Conservation (phyloP, 1,140 invertebrate genomes). For the Ceratina japonica region DNA sequence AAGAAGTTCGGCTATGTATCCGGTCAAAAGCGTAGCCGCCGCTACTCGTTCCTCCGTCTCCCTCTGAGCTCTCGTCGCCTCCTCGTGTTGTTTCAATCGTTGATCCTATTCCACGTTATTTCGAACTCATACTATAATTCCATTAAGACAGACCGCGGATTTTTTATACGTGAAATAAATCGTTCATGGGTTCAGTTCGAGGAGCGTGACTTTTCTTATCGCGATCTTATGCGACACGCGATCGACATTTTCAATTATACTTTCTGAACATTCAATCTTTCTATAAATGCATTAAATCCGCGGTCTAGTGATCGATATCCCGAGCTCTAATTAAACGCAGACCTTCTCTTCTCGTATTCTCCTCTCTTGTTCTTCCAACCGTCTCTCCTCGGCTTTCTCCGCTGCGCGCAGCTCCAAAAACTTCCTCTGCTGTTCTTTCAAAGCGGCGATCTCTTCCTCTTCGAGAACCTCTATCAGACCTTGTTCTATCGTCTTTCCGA, state of each 20-base stretch:
- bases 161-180: too few species aligned
- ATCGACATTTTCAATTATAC: neutral
- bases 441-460: slow-evolving; percentile 87
- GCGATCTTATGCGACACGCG: neutral
- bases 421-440: slow-evolving; percentile 88
- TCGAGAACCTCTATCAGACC: slow-evolving; percentile 90
- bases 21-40: slow-evolving; percentile 89
- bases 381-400: slow-evolving; percentile 87
- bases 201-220: too few species aligned
- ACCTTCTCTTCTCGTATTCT: slow-evolving; percentile 83
- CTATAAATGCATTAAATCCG: too few species aligned
- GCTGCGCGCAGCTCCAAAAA: slow-evolving; percentile 88
- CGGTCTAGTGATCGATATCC: neutral
- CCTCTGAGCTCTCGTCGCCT: slow-evolving; percentile 81
- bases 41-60: slow-evolving; percentile 90
- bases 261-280: neutral
- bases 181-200: too few species aligned
- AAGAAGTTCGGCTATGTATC: slow-evolving; percentile 90
- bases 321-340: neutral
- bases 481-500: slow-evolving; percentile 93
- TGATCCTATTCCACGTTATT: slow-evolving; percentile 73
- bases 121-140: too few species aligned
- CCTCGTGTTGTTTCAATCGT: slow-evolving; percentile 81
- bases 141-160: too few species aligned
- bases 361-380: slow-evolving; percentile 87